Conservation (phyloP, 2,113 vertebrate genomes). For the Etia nguti region DNA sequence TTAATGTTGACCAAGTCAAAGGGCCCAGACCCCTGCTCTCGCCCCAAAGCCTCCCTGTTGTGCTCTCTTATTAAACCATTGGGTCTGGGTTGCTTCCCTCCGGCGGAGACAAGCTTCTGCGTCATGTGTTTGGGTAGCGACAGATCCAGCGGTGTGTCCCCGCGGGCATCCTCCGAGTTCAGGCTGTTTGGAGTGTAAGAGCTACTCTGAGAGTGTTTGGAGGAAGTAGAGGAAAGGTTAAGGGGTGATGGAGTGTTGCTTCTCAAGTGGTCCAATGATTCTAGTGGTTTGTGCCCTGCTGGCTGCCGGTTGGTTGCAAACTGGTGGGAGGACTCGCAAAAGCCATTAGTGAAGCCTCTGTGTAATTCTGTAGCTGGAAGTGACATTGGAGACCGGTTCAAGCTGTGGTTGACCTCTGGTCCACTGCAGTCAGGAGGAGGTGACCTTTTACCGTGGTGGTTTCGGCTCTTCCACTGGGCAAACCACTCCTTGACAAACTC, state of each 20-base stretch:
- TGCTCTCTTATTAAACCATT: slow-evolving; percentile 82
- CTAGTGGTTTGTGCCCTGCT: slow-evolving; percentile 76
- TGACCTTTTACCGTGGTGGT: slow-evolving; percentile 77
- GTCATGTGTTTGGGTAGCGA: slow-evolving; percentile 93
- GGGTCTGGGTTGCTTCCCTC: slow-evolving; percentile 82
- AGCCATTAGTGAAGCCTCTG: slow-evolving; percentile 80
- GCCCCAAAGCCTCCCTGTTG: slow-evolving; percentile 75
- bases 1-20: slow-evolving; percentile 91
- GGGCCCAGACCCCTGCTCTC: slow-evolving; percentile 81
- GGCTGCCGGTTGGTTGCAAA: slow-evolving; percentile 82
- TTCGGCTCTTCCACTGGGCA: slow-evolving; percentile 84
- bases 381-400: slow-evolving; percentile 77
- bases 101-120: slow-evolving; percentile 80
- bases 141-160: slow-evolving; percentile 90
- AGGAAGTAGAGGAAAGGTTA: slow-evolving; percentile 94
- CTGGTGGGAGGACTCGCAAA: slow-evolving; percentile 79
- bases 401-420: slow-evolving; percentile 76
- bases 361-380: slow-evolving; percentile 83
- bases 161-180: slow-evolving; percentile 88
- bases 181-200: slow-evolving; percentile 97
- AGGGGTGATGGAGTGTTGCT: slow-evolving; percentile 92
- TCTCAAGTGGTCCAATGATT: slow-evolving; percentile 85
- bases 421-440: slow-evolving; percentile 81
- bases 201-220: slow-evolving; percentile 95
- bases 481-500: slow-evolving; percentile 97